Evolutionary conservation across 2,888 invertebrate species (phyloP), one percentile per base, ranked within the genome.

Genomic region (Halictus ligatus): DNA sequence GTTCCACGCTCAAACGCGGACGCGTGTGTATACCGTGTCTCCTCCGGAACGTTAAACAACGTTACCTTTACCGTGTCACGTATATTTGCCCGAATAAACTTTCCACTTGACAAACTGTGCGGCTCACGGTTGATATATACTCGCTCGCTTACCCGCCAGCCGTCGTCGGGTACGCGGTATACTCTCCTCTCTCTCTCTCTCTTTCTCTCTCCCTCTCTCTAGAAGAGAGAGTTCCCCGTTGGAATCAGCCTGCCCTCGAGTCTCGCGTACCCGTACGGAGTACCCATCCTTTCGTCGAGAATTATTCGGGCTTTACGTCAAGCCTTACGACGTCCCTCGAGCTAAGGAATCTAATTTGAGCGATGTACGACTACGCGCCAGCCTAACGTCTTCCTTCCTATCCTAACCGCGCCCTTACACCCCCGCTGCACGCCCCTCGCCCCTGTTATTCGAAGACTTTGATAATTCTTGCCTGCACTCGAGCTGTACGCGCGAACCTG

Each of bases 241-340:
- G 50, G 85, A 84, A 79, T 80, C 85, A 69, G 84, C 75, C 67
- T 75, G 76, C 74, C 84, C 80, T 74, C 77, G 76, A 69, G 69
- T 40, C 40, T 69, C 69, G 40, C 64, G 64, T 64, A 64, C 64
- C 35, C 80, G 80, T 83, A 88, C 81, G 77, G 60, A 79, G 75
- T 89, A 81, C 90, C 85, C 84, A 40, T 87, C 92, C 86, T 90
- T 91, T 92, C 91, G 85, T 91, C 91, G 92, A 89, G 92, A 91
- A 93, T 93, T 93, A 93, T 93, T 93, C 91, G 91, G 91, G 92
- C 93, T 93, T 93, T 93, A 91, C 92, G 92, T 93, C 93, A 93
- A 93, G 92, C 90, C 92, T 90, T 88, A 86, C 91, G 89, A 90
- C 90, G 91, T 83, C 88, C 86, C 88, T 78, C 90, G 80, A 86